Evolutionary conservation across 2,113 vertebrate species (phyloP).

Genomic region (Copsychus sechellarum): DNA sequence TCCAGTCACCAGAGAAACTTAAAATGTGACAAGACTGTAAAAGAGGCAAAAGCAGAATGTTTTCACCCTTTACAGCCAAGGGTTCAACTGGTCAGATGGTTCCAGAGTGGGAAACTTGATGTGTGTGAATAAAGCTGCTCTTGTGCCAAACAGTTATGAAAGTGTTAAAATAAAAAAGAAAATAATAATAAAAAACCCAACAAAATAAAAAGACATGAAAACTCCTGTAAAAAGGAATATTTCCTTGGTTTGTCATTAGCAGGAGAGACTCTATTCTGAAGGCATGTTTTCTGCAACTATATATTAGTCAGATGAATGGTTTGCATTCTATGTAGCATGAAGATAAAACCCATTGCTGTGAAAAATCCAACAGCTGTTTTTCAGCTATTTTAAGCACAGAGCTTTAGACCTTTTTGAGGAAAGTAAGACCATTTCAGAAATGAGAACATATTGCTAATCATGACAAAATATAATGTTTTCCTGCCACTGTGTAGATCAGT

Average conservation of each 20-base stretch:
- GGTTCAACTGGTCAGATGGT: neutral
- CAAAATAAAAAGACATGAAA: neutral
- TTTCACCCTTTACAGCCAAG: neutral
- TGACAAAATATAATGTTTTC: neutral
- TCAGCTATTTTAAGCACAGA: conserved; percentile 44
- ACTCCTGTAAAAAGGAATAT: neutral
- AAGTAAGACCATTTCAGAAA: conserved; percentile 24
- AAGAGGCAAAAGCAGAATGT: neutral
- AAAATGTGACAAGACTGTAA: neutral
- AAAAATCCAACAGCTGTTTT: conserved; percentile 63
- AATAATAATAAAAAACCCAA: too few species aligned
- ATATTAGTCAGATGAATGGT: conserved; percentile 25
- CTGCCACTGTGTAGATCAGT: neutral
- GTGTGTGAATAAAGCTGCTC: neutral
- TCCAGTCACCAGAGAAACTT: neutral
- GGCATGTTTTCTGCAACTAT: conserved; percentile 7
- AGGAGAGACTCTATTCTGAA: neutral
- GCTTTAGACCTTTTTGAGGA: conserved; percentile 20
- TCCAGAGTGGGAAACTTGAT: neutral
- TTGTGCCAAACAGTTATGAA: neutral
- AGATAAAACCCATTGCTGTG: conserved; percentile 42
- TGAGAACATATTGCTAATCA: neutral
- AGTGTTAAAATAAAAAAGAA: neutral
- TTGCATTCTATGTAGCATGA: conserved; percentile 24
- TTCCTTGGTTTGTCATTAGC: neutral